Conservation (phyloP, 2,888 invertebrate genomes). For the Silvanus unidentatus region DNA sequence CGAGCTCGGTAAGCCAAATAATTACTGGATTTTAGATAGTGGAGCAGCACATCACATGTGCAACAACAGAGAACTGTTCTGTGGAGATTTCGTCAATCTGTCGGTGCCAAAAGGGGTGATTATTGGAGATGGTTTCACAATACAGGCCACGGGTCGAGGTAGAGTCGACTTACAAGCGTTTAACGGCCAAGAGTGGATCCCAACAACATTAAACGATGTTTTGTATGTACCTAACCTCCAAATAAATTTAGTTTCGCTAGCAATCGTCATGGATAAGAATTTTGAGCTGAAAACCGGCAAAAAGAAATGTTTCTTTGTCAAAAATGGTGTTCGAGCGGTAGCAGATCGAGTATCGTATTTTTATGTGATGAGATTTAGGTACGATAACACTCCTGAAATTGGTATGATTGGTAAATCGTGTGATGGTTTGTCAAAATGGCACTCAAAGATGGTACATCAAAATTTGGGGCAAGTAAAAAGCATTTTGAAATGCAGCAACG, state of each 20-base stretch:
- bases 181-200: constrained; percentile 5
- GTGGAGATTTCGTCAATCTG: neutral
- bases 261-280: constrained; percentile 23
- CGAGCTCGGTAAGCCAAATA: neutral
- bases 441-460: constrained; percentile 11
- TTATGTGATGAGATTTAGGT: constrained; percentile 22
- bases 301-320: constrained; percentile 15
- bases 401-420: neutral
- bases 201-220: constrained; percentile 3
- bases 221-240: constrained; percentile 31
- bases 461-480: constrained; percentile 9
- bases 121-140: constrained; percentile 5
- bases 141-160: constrained; percentile 5
- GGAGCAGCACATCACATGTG: constrained; percentile 12
- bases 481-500: constrained; percentile 6
- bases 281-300: constrained; percentile 26
- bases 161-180: constrained; percentile 1
- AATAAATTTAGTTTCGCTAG: constrained; percentile 39
- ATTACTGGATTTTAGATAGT: constrained; percentile 7
- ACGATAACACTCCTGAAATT: neutral
- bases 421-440: constrained; percentile 7
- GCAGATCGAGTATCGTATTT: constrained; percentile 20
- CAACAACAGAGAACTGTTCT: neutral
- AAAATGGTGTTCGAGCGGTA: constrained; percentile 14
- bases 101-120: constrained; percentile 2